Conservation (phyloP, 1,140 invertebrate species). For the Heliconius eleuchia region DNA sequence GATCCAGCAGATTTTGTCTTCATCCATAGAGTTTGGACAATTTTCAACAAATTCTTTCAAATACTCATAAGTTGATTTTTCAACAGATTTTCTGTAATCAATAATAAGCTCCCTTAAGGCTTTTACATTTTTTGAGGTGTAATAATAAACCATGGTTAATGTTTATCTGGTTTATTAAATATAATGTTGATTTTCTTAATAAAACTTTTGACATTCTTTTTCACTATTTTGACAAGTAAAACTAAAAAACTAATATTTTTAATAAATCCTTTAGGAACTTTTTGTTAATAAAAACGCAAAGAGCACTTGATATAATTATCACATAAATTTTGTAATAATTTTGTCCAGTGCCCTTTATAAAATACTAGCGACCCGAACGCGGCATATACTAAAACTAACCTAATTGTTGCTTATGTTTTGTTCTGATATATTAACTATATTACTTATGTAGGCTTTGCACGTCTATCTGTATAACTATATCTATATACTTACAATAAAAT, state of each 20-base stretch:
- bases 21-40: constrained; percentile 55
- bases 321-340: too few species aligned
- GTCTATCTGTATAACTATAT: too few species aligned
- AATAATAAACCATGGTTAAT: constrained; percentile 67
- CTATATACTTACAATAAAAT: too few species aligned
- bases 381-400: too few species aligned
- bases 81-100: constrained; percentile 50
- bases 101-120: constrained; percentile 58
- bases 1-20: constrained; percentile 67
- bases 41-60: constrained; percentile 68
- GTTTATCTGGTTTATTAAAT: not conserved
- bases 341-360: too few species aligned
- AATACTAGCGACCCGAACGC: too few species aligned
- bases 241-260: not conserved
- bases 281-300: not conserved
- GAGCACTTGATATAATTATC: too few species aligned
- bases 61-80: constrained; percentile 63
- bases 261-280: not conserved
- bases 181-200: not conserved
- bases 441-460: too few species aligned
- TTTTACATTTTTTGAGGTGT: constrained; percentile 68
- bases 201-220: not conserved
- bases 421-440: too few species aligned
- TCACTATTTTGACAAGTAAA: not conserved
- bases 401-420: too few species aligned